These are phyloP conservation scores for Oreochromis aureus DNA, from an alignment of 2,113 vertebrate species.

Conservation along the genomic window DNA sequence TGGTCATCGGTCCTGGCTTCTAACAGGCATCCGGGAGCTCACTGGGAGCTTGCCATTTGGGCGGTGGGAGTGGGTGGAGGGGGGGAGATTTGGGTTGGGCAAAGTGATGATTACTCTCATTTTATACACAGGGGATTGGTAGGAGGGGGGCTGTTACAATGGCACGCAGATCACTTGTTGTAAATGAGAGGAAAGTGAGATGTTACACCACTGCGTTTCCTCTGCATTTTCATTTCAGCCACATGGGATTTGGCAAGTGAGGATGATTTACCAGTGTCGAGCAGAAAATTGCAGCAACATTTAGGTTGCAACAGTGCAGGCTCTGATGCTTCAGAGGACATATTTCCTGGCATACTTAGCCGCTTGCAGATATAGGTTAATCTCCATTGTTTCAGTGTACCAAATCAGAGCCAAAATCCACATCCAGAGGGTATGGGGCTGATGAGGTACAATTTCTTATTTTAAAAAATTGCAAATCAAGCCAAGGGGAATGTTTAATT, in stretches of 20 bases:
- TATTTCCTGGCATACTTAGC: conserved; percentile 9
- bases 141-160: conserved; percentile 43
- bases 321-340: neutral
- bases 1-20: conserved; percentile 61
- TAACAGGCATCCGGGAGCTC: conserved; percentile 42
- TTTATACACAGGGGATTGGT: conserved; percentile 54
- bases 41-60: conserved; percentile 14
- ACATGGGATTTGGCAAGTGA: conserved; percentile 33
- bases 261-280: conserved; percentile 10
- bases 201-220: conserved; percentile 37
- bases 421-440: neutral
- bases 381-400: conserved; percentile 21
- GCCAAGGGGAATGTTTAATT: neutral
- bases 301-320: neutral
- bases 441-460: neutral
- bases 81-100: neutral
- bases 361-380: conserved; percentile 32
- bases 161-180: conserved; percentile 49
- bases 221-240: conserved; percentile 36
- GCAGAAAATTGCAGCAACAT: neutral
- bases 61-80: neutral
- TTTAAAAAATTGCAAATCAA: neutral
- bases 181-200: conserved; percentile 57
- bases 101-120: conserved; percentile 62
- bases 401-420: conserved; percentile 5